These are phyloP conservation scores for Lochmaea crataegi DNA, from an alignment of 2,888 invertebrate genomes.

Conservation along the genomic window DNA sequence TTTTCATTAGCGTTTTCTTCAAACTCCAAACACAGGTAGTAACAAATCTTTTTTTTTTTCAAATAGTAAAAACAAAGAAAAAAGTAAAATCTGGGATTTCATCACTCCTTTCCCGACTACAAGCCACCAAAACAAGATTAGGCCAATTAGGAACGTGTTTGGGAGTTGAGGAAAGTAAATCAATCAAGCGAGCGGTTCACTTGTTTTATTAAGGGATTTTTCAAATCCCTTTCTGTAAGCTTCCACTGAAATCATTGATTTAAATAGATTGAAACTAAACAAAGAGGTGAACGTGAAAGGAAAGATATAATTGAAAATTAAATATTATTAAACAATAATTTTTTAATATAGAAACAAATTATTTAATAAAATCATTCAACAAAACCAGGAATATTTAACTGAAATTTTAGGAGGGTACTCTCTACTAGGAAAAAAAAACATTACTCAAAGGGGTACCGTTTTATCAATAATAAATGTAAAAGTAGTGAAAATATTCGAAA, in stretches of 20 bases:
- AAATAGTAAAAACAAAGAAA: conserved; percentile 15
- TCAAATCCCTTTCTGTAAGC: conserved; percentile 16
- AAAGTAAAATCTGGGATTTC: conserved; percentile 45
- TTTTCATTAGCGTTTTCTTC: conserved; percentile 14
- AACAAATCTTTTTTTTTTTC: conserved; percentile 1
- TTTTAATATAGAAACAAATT: no score
- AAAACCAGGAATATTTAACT: no score
- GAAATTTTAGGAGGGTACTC: no score
- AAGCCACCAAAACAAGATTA: conserved; percentile 48
- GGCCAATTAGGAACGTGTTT: conserved; percentile 50
- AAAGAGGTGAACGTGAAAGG: not conserved
- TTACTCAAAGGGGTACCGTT: no score
- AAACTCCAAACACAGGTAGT: not conserved
- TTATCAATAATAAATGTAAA: no score
- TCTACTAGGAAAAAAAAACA: no score
- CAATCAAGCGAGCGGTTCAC: conserved; percentile 41
- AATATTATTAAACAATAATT: no score
- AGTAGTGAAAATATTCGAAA: no score
- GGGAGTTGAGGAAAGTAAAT: conserved; percentile 43
- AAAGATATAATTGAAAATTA: not conserved
- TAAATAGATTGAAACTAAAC: conserved; percentile 3
- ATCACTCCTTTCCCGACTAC: conserved; percentile 46
- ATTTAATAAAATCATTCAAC: no score
- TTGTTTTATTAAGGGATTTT: conserved; percentile 37
- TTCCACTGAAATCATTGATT: conserved; percentile 8